These are phyloP conservation scores for Heliconius hewitsoni DNA, from an alignment of 1,140 invertebrate species.

Conservation along the genomic window DNA sequence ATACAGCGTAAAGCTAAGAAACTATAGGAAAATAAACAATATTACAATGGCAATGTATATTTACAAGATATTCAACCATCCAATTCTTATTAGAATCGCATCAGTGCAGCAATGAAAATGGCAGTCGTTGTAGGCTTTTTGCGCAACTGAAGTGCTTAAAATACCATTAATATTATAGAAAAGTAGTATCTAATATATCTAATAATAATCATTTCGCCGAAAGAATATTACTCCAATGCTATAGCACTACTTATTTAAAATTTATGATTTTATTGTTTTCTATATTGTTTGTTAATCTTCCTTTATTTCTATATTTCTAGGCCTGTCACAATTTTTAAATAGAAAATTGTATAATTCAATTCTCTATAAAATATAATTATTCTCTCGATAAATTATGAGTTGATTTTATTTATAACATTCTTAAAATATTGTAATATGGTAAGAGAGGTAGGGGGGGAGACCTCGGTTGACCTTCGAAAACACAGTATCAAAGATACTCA, in stretches of 20 bases:
- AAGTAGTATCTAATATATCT: background rate
- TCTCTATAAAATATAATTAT: too few species aligned
- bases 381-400: too few species aligned
- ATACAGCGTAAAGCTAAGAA: background rate
- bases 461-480: too few species aligned
- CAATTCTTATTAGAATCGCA: background rate
- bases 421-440: too few species aligned
- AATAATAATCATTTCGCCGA: too few species aligned
- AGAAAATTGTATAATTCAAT: too few species aligned
- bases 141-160: background rate
- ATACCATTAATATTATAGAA: background rate
- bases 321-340: too few species aligned
- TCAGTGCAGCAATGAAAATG: background rate
- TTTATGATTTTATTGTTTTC: background rate
- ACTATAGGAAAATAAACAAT: background rate
- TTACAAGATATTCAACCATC: background rate
- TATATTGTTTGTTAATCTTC: background rate
- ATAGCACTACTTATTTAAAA: background rate
- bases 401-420: too few species aligned
- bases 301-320: background rate
- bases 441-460: too few species aligned
- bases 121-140: background rate
- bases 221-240: background rate
- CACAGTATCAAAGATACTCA: too few species aligned
- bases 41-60: background rate